These are phyloP conservation scores for Altica lythri DNA, from an alignment of 2,888 invertebrate genomes.

Conservation along the genomic window DNA sequence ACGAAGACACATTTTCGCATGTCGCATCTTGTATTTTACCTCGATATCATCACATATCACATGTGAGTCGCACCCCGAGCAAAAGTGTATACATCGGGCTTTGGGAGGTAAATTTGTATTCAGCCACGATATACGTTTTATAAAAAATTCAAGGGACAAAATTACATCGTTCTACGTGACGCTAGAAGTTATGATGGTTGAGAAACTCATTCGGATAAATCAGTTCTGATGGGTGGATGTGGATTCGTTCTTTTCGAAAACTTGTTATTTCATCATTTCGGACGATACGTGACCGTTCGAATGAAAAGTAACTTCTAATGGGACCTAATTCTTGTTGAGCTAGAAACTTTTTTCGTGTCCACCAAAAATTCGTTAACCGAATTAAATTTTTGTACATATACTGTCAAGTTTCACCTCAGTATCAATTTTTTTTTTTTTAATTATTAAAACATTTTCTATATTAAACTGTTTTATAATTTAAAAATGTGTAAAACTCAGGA, in stretches of 20 bases:
- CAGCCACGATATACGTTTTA: conserved; percentile 24
- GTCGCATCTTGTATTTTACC: conserved; percentile 6
- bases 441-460: no score
- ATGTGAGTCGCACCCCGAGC: conserved; percentile 15
- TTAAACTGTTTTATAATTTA: no score
- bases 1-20: no score
- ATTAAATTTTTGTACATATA: no score
- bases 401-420: no score
- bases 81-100: not conserved
- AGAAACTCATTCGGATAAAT: conserved; percentile 30
- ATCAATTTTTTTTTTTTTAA: no score
- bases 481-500: no score
- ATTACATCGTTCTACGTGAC: conserved; percentile 27
- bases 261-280: conserved; percentile 26
- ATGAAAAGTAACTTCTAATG: not conserved
- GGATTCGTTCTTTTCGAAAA: conserved; percentile 13
- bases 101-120: conserved; percentile 21
- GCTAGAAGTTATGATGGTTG: conserved; percentile 25
- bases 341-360: no score
- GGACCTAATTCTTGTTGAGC: no score
- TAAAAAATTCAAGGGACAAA: conserved; percentile 29
- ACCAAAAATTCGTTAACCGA: no score
- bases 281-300: conserved; percentile 4
- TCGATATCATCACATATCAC: conserved; percentile 14
- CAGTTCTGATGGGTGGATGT: conserved; percentile 23